A percentile compares a stretch with the other conserved stretches of the same genome.
Conservation (phyloP, 2,113 vertebrate genomes). For the Sclerurus mexicanus region DNA sequence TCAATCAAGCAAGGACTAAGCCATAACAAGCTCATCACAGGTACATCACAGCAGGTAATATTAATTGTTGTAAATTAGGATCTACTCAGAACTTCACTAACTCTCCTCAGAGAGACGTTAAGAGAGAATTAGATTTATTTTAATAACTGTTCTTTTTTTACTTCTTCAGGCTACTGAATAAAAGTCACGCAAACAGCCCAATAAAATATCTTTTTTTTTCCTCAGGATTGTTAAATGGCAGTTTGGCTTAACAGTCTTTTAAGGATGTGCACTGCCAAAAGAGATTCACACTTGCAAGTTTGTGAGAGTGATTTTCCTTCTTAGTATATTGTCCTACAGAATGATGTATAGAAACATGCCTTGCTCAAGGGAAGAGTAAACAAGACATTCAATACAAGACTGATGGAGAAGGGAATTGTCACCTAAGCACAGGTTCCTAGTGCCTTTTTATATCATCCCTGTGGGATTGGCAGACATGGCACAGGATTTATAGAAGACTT, state of each 20-base stretch:
- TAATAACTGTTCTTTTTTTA: neutral
- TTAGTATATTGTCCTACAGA: neutral
- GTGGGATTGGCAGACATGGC: neutral
- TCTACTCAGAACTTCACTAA: neutral
- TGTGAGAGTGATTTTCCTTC: neutral
- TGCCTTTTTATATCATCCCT: neutral
- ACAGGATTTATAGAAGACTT: neutral
- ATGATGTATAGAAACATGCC: neutral
- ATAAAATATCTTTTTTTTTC: neutral
- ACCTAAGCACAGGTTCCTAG: neutral
- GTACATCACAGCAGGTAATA: neutral
- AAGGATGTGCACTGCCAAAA: neutral
- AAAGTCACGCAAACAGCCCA: neutral
- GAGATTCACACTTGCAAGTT: neutral
- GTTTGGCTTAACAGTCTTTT: neutral
- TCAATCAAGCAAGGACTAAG: neutral
- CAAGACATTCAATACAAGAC: neutral
- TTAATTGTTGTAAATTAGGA: neutral
- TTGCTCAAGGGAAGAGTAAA: neutral
- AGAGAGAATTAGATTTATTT: neutral
- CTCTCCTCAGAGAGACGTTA: neutral
- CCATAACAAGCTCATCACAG: neutral
- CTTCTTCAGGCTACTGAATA: neutral
- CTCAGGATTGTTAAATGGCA: neutral
- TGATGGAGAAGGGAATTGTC: neutral